Percentiles rank a stretch among this genome's conserved stretches.
Evolutionary conservation across 2,113 vertebrate genomes (phyloP).

Genomic region (Dasyprocta punctata): DNA sequence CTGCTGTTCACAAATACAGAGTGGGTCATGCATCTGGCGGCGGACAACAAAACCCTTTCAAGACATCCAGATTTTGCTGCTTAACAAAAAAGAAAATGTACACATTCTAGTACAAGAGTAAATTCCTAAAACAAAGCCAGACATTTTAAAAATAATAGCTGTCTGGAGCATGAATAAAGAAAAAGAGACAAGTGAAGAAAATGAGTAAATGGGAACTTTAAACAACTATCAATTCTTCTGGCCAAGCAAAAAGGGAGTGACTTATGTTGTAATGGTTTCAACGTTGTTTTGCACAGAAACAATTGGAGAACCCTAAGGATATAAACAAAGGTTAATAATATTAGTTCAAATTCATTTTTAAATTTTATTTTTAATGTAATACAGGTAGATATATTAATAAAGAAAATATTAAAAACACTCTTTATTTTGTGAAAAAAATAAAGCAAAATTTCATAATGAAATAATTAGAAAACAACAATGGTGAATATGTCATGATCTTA

Average conservation of each 20-base stretch:
- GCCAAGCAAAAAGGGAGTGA: not conserved
- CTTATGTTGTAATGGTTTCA: not conserved
- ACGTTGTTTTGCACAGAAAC: not conserved
- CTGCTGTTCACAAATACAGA: not conserved
- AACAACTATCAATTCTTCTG: not conserved
- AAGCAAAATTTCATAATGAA: not conserved
- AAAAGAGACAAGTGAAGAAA: slow-evolving; percentile 2
- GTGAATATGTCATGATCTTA: not conserved
- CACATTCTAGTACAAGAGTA: not conserved
- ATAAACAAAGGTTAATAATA: slow-evolving; percentile 6
- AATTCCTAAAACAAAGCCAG: not conserved
- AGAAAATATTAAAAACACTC: not conserved
- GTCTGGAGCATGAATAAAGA: not conserved
- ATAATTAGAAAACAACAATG: not conserved
- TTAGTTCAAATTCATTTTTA: not conserved
- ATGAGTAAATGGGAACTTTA: not conserved
- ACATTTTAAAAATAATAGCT: not conserved
- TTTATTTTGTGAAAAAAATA: no score
- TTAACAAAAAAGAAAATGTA: slow-evolving; percentile 8
- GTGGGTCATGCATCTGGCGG: not conserved
- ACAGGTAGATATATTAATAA: not conserved
- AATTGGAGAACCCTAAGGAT: not conserved
- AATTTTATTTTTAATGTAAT: not conserved
- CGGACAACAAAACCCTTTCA: not conserved
- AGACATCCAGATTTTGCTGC: not conserved